phyloP scores from a whole-genome alignment of 2,888 invertebrate genomes.

The Scaeva pyrastri region DNA sequence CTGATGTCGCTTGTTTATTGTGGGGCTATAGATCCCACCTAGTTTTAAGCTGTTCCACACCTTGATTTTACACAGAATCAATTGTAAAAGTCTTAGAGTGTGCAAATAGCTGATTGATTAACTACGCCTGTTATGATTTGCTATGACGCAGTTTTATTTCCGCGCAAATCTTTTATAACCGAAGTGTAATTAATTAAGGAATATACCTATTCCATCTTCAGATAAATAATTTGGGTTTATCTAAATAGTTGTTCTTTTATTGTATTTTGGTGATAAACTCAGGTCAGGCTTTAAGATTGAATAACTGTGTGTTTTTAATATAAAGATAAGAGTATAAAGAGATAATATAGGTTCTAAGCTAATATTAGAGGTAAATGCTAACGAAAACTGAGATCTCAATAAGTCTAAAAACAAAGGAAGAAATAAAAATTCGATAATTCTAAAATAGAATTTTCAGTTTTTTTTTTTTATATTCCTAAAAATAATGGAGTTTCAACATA shows the following conservation, averaged over 20 bases:
- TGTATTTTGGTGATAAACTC: not conserved
- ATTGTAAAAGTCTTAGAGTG: conserved; percentile 41
- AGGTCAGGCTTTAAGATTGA: not conserved
- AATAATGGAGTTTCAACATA: conserved; percentile 10
- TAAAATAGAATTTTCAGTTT: not conserved
- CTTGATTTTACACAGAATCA: conserved; percentile 62
- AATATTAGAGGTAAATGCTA: not conserved
- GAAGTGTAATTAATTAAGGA: conserved; percentile 24
- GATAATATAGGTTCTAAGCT: not conserved
- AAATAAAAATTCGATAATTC: no score
- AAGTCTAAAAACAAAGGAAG: not conserved
- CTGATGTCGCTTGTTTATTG: conserved; percentile 52
- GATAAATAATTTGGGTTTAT: not conserved
- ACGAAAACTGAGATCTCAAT: not conserved
- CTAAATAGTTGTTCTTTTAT: conserved; percentile 30
- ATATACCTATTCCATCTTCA: conserved; percentile 11
- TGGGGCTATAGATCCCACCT: conserved; percentile 47
- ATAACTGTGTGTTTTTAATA: not conserved
- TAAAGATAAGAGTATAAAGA: no score
- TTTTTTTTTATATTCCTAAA: not conserved
- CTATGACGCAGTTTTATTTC: conserved; percentile 63
- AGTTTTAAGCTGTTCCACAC: conserved; percentile 60
- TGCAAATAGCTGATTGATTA: conserved; percentile 62
- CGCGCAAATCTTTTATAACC: conserved; percentile 49
- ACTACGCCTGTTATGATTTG: conserved; percentile 63